Percentiles rank a stretch among this genome's conserved stretches.
phyloP scores from a whole-genome alignment of 2,797 vertebrate species.

The Lagorchestes hirsutus region DNA sequence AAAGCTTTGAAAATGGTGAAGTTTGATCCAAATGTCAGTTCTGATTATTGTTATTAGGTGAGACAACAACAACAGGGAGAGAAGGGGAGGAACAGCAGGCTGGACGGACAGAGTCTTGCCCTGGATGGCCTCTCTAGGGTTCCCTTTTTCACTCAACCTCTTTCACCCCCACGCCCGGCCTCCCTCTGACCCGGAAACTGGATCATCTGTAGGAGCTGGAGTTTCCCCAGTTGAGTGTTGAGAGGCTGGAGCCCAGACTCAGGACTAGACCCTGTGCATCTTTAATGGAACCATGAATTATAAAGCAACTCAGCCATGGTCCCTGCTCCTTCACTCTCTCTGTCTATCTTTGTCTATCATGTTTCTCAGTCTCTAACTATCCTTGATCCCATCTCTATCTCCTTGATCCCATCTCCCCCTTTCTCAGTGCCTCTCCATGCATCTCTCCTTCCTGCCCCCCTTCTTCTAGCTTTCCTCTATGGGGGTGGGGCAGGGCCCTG shows the following conservation, averaged over 20 bases:
- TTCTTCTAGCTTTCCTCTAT: constrained; percentile 19
- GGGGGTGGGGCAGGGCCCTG: constrained; percentile 47
- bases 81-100: not conserved
- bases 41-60: not conserved
- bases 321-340: constrained; percentile 68
- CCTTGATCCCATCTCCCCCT: not conserved
- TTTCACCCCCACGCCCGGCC: constrained; percentile 30
- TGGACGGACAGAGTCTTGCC: not conserved
- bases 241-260: constrained; percentile 70
- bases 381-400: not conserved
- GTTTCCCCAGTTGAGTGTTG: constrained; percentile 72
- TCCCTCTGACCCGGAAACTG: constrained; percentile 76
- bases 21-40: not conserved
- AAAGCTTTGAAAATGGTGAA: not conserved
- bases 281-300: constrained; percentile 82
- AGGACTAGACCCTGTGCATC: constrained; percentile 74
- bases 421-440: not conserved
- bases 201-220: constrained; percentile 76
- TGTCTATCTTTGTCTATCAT: constrained; percentile 39
- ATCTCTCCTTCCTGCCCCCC: not conserved
- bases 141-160: constrained; percentile 1
- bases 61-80: not conserved
- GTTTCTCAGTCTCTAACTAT: not conserved
- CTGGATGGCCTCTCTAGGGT: not conserved
- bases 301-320: constrained; percentile 71